phyloP scores from a whole-genome alignment of 2,888 invertebrate genomes.

The Yponomeuta evonymella region DNA sequence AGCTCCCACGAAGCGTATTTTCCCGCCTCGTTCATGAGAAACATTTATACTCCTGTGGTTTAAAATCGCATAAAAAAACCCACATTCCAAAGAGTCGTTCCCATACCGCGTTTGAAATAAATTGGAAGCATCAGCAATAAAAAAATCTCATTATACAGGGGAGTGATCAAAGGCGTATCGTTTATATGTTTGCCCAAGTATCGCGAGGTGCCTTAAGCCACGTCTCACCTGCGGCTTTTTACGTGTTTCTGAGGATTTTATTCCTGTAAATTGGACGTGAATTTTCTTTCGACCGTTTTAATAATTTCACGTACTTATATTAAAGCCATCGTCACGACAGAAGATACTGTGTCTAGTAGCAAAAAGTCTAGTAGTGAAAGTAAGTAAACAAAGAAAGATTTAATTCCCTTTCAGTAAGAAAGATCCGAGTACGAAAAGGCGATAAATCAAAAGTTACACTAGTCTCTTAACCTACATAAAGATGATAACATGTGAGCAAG shows the following conservation, averaged over 20 bases:
- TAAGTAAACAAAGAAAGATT: too few relatives aligned
- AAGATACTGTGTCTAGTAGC: too few relatives aligned
- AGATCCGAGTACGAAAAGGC: background rate
- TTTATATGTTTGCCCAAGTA: slow-evolving; percentile 2
- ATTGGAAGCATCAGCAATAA: slow-evolving; percentile 1
- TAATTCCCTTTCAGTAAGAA: too few relatives aligned
- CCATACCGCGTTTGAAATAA: background rate
- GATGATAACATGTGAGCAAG: slow-evolving; percentile 39
- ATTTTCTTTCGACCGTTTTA: background rate
- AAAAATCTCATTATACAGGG: background rate
- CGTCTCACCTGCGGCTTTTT: background rate
- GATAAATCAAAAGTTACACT: background rate
- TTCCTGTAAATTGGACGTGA: background rate
- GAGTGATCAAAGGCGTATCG: background rate
- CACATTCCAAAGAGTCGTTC: background rate
- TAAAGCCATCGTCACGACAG: too few relatives aligned
- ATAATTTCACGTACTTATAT: too few relatives aligned
- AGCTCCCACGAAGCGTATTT: background rate
- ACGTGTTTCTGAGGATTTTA: slow-evolving; percentile 28
- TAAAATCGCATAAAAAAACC: background rate
- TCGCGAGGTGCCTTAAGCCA: slow-evolving; percentile 1
- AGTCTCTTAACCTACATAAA: slow-evolving; percentile 19
- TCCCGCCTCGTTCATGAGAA: background rate
- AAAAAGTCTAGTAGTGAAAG: too few relatives aligned
- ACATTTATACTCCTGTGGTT: background rate